Evolutionary conservation across 2,113 vertebrate genomes (phyloP), one percentile per base, ranked within the genome.

Genomic region (Solea solea): DNA sequence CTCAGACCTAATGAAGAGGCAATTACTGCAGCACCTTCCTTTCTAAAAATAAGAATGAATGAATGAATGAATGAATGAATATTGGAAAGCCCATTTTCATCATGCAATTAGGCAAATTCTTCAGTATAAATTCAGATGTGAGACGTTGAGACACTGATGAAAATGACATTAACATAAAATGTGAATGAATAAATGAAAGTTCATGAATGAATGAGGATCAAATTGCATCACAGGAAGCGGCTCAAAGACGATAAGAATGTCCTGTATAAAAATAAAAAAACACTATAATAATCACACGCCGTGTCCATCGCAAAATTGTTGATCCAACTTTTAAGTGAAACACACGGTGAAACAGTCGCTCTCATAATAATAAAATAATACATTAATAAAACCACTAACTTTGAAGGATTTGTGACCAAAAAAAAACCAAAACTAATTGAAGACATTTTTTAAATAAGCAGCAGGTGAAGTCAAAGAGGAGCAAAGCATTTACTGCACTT

Each of bases 401-500:
- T 15, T n/a, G 11, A 57, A 13, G 2, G 10, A 11, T 6, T 34
- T 42, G 0, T 5, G 54, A 64, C 13, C 2, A 34, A 50, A 55
- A n/a, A 4, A 51, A 64, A 39, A 55, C 0, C 21, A 21, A 21
- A 21, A 21, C 21, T 21, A 21, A 21, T 21, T 21, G 21, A 21
- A 21, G 1, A 21, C 21, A 21, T 21, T 21, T 21, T 21, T 21
- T 21, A 21, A 21, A 21, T 21, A 21, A 21, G 21, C 21, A 10
- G 9, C 46, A 46, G 12, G 12, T 16, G 71, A 4, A 53, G 69
- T 55, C 9, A 74, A 59, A 74, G 16, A 69, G n/a, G 54, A 63
- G 78, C 57, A 52, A 60, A 69, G 1, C 62, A 64, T 73, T 83
- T 12, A 48, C 34, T 34, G 34, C 34, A 87, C 89, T 9, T 90